Percentiles rank a stretch among this genome's conserved stretches.
Evolutionary conservation across 2,797 vertebrate genomes (phyloP).

Genomic region (Trachurus trachurus): DNA sequence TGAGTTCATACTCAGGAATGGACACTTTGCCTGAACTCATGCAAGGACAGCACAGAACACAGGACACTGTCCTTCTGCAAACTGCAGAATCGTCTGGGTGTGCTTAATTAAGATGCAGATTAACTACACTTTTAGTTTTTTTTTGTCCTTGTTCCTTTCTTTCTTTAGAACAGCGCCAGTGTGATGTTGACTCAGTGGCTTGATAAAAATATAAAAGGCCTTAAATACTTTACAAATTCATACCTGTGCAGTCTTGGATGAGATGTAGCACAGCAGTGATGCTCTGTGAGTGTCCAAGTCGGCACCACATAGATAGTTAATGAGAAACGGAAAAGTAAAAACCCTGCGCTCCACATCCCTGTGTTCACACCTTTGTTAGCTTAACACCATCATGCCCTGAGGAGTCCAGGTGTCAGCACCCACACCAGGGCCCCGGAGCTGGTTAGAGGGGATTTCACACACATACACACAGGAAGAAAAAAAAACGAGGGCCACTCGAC

Average conservation of each 20-base stretch:
- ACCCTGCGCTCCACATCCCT: constrained; percentile 5
- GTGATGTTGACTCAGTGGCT: constrained; percentile 15
- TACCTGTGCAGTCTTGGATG: background rate
- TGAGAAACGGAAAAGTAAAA: constrained; percentile 1
- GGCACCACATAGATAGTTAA: background rate
- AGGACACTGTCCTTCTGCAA: constrained; percentile 18
- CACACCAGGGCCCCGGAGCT: constrained; percentile 34
- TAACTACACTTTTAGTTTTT: constrained; percentile 6
- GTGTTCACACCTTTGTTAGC: constrained; percentile 56
- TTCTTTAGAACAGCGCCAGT: constrained; percentile 4
- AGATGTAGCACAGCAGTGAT: constrained; percentile 6
- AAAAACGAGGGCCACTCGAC: constrained; percentile 62
- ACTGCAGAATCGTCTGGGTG: constrained; percentile 18
- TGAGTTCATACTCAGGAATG: constrained; percentile 6
- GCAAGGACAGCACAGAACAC: constrained; percentile 16
- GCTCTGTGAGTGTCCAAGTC: background rate
- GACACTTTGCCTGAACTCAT: constrained; percentile 12
- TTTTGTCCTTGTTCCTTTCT: constrained; percentile 20
- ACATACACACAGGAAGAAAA: constrained; percentile 35
- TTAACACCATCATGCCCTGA: constrained; percentile 34
- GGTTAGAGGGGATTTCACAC: constrained; percentile 47
- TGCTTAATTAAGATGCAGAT: constrained; percentile 33
- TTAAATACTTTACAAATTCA: background rate
- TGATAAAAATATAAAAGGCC: constrained; percentile 2
- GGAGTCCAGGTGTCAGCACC: constrained; percentile 32